Percentiles rank a stretch among this genome's conserved stretches.
These are phyloP conservation scores for Amphiprion ocellaris DNA, from an alignment of 2,113 vertebrate species.

Conservation along the genomic window DNA sequence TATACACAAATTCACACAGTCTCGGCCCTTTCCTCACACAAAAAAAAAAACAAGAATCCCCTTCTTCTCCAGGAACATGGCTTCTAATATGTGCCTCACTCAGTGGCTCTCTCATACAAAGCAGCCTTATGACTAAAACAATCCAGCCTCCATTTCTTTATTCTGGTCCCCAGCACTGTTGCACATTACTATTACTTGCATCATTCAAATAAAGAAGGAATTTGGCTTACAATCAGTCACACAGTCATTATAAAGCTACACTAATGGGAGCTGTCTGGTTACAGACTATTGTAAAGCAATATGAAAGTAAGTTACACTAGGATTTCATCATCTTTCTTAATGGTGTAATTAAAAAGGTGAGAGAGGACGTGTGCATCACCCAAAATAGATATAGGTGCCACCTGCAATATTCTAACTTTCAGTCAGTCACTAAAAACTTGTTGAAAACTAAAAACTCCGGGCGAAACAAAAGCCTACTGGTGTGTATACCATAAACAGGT, in stretches of 20 bases:
- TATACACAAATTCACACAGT: slow-evolving; percentile 71
- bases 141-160: slow-evolving; percentile 61
- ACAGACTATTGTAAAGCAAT: slow-evolving; percentile 77
- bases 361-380: slow-evolving; percentile 28
- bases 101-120: slow-evolving; percentile 66
- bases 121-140: slow-evolving; percentile 57
- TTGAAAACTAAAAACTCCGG: slow-evolving; percentile 28
- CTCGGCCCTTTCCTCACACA: slow-evolving; percentile 57
- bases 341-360: slow-evolving; percentile 73
- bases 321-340: slow-evolving; percentile 82
- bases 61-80: slow-evolving; percentile 68
- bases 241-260: slow-evolving; percentile 74
- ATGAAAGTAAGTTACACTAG: slow-evolving; percentile 75
- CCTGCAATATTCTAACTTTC: slow-evolving; percentile 38
- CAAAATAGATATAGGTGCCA: slow-evolving; percentile 50
- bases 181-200: slow-evolving; percentile 85
- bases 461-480: too few relatives aligned
- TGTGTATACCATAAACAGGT: too few relatives aligned
- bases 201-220: slow-evolving; percentile 80
- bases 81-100: slow-evolving; percentile 50
- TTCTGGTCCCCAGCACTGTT: slow-evolving; percentile 63
- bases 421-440: slow-evolving; percentile 47
- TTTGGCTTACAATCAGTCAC: slow-evolving; percentile 84
- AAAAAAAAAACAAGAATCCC: slow-evolving; percentile 71
- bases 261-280: slow-evolving; percentile 79